Evolutionary conservation across 2,113 vertebrate genomes (phyloP).

Genomic region (Hippocampus mohnikei): DNA sequence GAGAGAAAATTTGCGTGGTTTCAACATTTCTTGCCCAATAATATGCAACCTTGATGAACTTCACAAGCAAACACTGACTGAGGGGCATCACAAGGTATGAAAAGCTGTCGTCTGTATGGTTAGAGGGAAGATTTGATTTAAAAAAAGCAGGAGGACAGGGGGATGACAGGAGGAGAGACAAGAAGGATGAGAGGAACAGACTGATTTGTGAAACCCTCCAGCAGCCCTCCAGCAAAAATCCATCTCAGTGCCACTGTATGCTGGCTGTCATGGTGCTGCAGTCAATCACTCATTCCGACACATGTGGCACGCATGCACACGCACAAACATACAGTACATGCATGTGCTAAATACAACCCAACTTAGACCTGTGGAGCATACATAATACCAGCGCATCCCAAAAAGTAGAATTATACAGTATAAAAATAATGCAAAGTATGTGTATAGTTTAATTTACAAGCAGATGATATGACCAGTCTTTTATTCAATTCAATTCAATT

Average conservation of each 20-base stretch:
- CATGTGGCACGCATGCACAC: not conserved
- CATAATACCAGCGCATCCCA: not conserved
- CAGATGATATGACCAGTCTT: no score
- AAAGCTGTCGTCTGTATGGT: conserved; percentile 32
- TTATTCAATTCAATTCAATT: no score
- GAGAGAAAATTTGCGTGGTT: conserved; percentile 26
- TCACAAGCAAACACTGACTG: conserved; percentile 32
- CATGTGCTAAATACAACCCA: not conserved
- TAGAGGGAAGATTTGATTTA: conserved; percentile 47
- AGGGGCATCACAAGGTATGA: conserved; percentile 25
- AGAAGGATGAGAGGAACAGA: conserved; percentile 53
- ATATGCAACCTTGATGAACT: conserved; percentile 41
- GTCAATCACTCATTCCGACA: conserved; percentile 50
- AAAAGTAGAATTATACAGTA: not conserved
- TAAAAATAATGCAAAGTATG: not conserved
- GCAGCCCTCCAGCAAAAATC: conserved; percentile 68
- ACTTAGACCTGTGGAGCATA: not conserved
- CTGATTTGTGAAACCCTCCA: conserved; percentile 62
- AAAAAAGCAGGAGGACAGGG: conserved; percentile 21
- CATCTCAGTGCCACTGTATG: conserved; percentile 53
- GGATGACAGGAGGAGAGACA: conserved; percentile 37
- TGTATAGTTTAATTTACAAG: not conserved
- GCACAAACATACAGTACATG: not conserved
- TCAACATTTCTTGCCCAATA: conserved; percentile 35
- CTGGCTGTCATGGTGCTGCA: conserved; percentile 50